Base-by-base conservation (phyloP, 1,140 invertebrate species). In the Fopius arisanus region DNA sequence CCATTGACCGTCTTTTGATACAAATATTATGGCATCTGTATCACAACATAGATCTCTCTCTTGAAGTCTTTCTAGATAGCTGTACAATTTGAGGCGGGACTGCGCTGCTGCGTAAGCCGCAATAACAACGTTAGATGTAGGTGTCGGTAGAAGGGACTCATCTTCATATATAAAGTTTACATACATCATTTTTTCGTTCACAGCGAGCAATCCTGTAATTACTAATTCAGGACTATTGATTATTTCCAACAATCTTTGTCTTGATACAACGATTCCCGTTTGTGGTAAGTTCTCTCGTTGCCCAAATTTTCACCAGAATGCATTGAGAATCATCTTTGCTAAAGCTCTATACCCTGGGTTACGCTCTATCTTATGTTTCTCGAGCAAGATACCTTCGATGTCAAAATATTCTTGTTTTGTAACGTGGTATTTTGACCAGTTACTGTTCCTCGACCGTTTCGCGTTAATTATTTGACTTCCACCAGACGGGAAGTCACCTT, bases 1-100 rank as follows among this genome's bases (percentile, higher is more conserved):
- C 41, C 41, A 43, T 43, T n/a, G n/a, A 14, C 41, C 41, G 3
- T 43, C 14, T 43, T 43, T 12, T 5, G 41, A 43, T 43, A 43
- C 41, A 43, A 43, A 12, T 43, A 43, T 43, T 12, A 43, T 43
- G 16, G 41, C 3, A 43, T 43, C 41, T 43, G 16, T 43, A 73
- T 89, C 88, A 29, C 77, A 84, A 73, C 89, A 89, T 2, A 88
- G 65, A 3, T 82, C 82, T 33, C 23, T 86, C 78, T 12, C 88
- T 67, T n/a, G n/a, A n/a, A n/a, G n/a, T n/a, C n/a, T n/a, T n/a
- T 31, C 79, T 62, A 88, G 67, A 66, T 82, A 80, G 16, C 67
- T 54, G 68, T 87, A 88, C 2, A 89, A 77, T 74, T 85, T 80
- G 7, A 88, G 68, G 1, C 87, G 68, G 0, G 85, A 86, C 80